Evolutionary conservation across 2,797 vertebrate species (phyloP).

Genomic region (Furcifer pardalis): DNA sequence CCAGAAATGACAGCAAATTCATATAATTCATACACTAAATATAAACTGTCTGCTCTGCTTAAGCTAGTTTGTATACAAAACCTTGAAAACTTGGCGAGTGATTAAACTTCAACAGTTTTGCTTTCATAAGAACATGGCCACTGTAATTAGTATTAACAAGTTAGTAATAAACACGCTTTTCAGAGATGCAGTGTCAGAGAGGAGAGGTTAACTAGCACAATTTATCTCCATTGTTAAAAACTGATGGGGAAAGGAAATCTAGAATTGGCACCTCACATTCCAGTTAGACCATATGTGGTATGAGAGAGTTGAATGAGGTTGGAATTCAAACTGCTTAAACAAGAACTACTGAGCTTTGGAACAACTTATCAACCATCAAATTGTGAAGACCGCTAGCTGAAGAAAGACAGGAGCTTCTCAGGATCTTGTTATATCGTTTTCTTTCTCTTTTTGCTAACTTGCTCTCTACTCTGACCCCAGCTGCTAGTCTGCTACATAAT

Average conservation of each 20-base stretch:
- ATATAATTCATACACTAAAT: slow-evolving; percentile 39
- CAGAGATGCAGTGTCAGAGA: slow-evolving; percentile 26
- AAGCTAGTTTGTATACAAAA: slow-evolving; percentile 40
- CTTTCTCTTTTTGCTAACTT: no score
- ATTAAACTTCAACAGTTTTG: slow-evolving; percentile 47
- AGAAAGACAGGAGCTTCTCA: not conserved
- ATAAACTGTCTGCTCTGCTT: slow-evolving; percentile 37
- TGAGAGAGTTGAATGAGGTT: slow-evolving; percentile 33
- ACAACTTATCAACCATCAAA: not conserved
- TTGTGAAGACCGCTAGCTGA: not conserved
- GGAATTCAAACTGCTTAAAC: not conserved
- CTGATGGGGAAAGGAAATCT: slow-evolving; percentile 38
- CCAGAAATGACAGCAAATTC: slow-evolving; percentile 33
- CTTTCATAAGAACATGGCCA: slow-evolving; percentile 45
- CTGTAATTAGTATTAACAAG: slow-evolving; percentile 44
- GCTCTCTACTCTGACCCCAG: no score
- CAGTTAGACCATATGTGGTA: slow-evolving; percentile 40
- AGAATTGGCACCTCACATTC: slow-evolving; percentile 43
- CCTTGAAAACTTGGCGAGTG: slow-evolving; percentile 44
- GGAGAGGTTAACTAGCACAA: slow-evolving; percentile 42
- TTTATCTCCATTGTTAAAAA: slow-evolving; percentile 42
- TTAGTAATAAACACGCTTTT: slow-evolving; percentile 41
- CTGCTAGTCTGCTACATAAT: no score
- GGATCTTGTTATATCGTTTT: no score
- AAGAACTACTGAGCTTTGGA: not conserved